phyloP scores from a whole-genome alignment of 2,888 invertebrate species.

The Dryomyza anilis region DNA sequence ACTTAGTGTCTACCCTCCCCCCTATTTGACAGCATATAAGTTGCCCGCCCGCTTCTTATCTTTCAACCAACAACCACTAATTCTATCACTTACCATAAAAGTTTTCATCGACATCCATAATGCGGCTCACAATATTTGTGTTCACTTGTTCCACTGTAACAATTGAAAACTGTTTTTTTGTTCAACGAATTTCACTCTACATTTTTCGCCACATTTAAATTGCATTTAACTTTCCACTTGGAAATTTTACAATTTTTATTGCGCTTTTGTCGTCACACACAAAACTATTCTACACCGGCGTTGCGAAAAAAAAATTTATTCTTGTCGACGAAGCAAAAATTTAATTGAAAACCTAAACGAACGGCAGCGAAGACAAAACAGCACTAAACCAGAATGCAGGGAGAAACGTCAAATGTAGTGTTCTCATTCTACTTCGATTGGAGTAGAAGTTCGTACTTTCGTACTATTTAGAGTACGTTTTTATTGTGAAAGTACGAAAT shows the following conservation, averaged over 20 bases:
- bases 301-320: neutral
- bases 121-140: conserved; percentile 16
- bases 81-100: conserved; percentile 41
- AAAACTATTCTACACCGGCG: conserved; percentile 11
- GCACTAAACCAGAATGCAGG: neutral
- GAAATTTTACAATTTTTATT: neutral
- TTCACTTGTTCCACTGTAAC: neutral
- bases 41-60: no score
- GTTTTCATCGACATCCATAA: conserved; percentile 41
- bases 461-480: no score
- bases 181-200: neutral
- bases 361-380: neutral
- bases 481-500: no score
- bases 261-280: no score
- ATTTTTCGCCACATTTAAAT: neutral
- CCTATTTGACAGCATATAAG: no score
- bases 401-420: no score
- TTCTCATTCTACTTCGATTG: no score
- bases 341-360: conserved; percentile 1
- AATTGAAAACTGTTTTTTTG: neutral
- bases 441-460: no score
- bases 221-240: neutral
- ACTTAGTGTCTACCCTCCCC: no score
- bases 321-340: conserved; percentile 22
- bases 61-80: no score